Conservation (phyloP, 2,797 vertebrate species). For the Sarcophilus harrisii region DNA sequence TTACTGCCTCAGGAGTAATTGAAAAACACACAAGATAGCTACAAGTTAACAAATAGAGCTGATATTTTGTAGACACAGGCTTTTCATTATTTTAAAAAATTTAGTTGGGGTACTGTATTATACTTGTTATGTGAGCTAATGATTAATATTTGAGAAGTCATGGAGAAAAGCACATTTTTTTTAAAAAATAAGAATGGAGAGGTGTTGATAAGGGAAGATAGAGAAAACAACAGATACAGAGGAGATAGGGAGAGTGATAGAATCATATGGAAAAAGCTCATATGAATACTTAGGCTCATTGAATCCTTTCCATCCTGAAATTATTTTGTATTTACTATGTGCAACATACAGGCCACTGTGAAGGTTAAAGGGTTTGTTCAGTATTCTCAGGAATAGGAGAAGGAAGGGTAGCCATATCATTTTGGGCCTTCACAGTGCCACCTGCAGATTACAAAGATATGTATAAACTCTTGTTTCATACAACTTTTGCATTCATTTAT, state of each 20-base stretch:
- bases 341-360: background rate
- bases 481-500: background rate
- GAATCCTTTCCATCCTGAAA: background rate
- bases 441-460: background rate
- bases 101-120: constrained; percentile 78
- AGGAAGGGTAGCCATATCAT: background rate
- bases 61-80: constrained; percentile 79
- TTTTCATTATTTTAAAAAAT: constrained; percentile 79
- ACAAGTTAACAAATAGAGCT: constrained; percentile 76
- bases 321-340: background rate
- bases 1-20: constrained; percentile 86
- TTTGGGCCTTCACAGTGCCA: background rate
- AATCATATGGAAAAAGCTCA: background rate
- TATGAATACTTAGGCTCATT: background rate
- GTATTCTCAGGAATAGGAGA: background rate
- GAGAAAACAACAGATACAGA: background rate
- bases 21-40: constrained; percentile 82
- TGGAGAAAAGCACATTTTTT: constrained; percentile 62
- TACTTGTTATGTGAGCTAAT: constrained; percentile 77
- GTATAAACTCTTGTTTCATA: background rate
- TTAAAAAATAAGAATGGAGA: constrained; percentile 50
- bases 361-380: background rate
- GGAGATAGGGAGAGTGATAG: background rate
- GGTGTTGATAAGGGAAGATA: background rate
- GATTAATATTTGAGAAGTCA: constrained; percentile 78